Evolutionary conservation across 2,113 vertebrate genomes (phyloP), one percentile per base, ranked within the genome.

Genomic region (Poeciliopsis retropinna): DNA sequence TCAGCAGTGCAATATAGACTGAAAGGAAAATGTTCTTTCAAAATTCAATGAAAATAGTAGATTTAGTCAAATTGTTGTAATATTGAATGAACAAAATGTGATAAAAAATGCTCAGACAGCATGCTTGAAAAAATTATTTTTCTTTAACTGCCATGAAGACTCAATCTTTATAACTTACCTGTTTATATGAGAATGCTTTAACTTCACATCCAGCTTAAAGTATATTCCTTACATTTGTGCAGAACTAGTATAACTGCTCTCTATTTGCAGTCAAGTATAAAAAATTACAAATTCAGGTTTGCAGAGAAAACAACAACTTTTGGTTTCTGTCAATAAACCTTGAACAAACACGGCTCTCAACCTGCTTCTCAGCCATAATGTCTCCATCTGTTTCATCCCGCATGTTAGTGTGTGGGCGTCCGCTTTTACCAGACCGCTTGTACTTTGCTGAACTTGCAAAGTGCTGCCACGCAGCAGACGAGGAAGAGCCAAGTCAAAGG

Each of bases 391-490:
- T 81, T 70, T 69, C 60, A 74, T 75, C 64, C 72, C 70, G 3
- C 54, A 34, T 64, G 60, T 64, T 2, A 51, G 27, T 60, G 27
- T 84, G 74, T 70, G 79, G 47, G 60, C 54, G 67, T 75, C 64
- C 65, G 57, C 67, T 76, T 85, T 70, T 76, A 60, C 66, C 74
- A 80, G 73, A 73, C 64, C 41, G 70, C 67, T 29, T 73, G 76
- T 73, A 85, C 83, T 92, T 88, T 90, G 89, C 89, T 92, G 89
- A 91, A 86, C 91, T 90, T 86, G 87, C 87, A 90, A 81, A 85
- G 77, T 78, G 19, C 70, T 5, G 32, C 64, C 72, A 81, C 60
- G 65, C 0, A 80, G 85, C 89, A 86, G 82, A 87, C 88, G 88
- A 4, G 76, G 67, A 72, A 67, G 22, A n/a, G 61, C 82, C 85